phyloP scores from a whole-genome alignment of 2,797 vertebrate genomes.

The Esox lucius region DNA sequence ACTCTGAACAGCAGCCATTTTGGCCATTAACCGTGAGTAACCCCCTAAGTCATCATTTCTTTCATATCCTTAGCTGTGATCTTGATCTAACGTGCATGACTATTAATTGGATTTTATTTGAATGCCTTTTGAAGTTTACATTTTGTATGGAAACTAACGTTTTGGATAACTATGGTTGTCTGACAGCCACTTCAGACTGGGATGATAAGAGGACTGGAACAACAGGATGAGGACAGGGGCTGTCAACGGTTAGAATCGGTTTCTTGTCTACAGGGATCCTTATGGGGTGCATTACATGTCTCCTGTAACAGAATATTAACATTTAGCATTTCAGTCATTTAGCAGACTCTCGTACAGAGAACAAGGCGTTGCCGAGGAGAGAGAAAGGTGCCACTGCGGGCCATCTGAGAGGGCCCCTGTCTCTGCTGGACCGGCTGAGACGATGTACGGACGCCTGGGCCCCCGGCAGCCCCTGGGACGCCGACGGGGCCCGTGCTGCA shows the following conservation, averaged over 20 bases:
- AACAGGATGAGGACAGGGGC: slow-evolving; percentile 8
- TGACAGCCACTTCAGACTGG: slow-evolving; percentile 9
- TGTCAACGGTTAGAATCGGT: neutral
- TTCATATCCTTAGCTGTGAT: too few relatives aligned
- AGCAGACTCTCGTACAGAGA: neutral
- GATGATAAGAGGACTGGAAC: slow-evolving; percentile 37
- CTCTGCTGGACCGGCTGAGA: slow-evolving; percentile 61
- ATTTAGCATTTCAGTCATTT: too few relatives aligned
- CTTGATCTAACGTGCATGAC: neutral
- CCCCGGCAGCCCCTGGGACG: slow-evolving; percentile 67
- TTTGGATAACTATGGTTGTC: neutral
- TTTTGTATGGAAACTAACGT: neutral
- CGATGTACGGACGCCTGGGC: slow-evolving; percentile 72
- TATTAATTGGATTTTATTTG: neutral
- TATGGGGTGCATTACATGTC: too few relatives aligned
- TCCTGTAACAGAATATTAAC: neutral
- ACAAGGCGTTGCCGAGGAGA: neutral
- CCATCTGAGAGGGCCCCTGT: slow-evolving; percentile 22
- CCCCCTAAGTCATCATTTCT: neutral
- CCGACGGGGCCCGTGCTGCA: slow-evolving; percentile 56
- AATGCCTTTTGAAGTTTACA: neutral
- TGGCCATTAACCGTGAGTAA: neutral
- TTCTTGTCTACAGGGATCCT: neutral
- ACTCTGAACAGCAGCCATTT: neutral
- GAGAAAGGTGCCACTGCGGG: neutral